Conservation (phyloP, 53 echinoderm and acorn worm genomes). For the Holothuria scabra region DNA sequence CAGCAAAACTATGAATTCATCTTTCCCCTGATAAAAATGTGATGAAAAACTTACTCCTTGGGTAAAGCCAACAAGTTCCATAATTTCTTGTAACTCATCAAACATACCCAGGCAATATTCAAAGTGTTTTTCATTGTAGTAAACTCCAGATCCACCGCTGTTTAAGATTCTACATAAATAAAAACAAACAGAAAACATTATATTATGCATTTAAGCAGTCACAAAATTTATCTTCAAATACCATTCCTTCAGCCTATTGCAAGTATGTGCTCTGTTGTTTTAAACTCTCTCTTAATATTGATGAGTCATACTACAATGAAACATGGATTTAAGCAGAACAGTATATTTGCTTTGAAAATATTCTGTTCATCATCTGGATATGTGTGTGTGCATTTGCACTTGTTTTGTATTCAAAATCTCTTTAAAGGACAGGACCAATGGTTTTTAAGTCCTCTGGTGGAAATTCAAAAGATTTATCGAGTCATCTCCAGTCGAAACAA, state of each 20-base stretch:
- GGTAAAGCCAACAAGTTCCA: conserved; percentile 94
- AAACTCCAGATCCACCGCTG: conserved; percentile 61
- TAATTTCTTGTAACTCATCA: conserved; percentile 93
- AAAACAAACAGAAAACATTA: not conserved
- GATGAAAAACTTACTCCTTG: conserved; percentile 66
- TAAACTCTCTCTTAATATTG: not conserved
- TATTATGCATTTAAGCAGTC: not conserved
- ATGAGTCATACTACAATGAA: not conserved
- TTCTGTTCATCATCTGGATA: no score
- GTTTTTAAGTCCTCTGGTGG: no score
- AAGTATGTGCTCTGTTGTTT: not conserved
- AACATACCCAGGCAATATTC: conserved; percentile 79
- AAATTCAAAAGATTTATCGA: no score
- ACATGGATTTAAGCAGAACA: not conserved
- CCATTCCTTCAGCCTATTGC: not conserved
- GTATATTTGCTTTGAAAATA: no score
- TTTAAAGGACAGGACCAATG: no score
- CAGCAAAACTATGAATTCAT: no score
- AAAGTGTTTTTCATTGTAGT: conserved; percentile 80
- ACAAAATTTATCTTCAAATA: not conserved
- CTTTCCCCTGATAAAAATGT: no score
- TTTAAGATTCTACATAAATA: conserved; percentile 71
- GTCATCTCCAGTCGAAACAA: no score
- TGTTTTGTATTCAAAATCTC: no score
- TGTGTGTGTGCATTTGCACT: no score